phyloP scores from a whole-genome alignment of 2,797 vertebrate species.

The Vireo griseus region DNA sequence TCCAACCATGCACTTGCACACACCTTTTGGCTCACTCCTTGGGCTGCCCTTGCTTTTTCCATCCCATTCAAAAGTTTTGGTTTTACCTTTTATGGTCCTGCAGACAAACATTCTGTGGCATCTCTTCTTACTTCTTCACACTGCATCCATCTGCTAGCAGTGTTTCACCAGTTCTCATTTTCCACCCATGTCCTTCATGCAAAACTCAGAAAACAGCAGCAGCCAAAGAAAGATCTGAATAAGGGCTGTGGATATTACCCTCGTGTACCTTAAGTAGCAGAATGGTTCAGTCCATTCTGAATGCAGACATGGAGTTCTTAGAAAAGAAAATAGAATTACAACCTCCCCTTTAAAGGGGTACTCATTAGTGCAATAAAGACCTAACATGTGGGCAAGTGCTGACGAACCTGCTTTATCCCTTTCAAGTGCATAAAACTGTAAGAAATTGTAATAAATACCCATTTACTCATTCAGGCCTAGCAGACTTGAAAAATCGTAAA shows the following conservation, averaged over 20 bases:
- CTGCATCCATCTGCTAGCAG: neutral
- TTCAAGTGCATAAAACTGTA: conserved; percentile 20
- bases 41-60: neutral
- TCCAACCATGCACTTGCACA: neutral
- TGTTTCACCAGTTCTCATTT: neutral
- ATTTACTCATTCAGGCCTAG: neutral
- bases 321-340: neutral
- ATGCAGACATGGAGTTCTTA: neutral
- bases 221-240: neutral
- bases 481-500: neutral
- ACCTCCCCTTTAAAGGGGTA: neutral
- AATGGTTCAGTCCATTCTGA: neutral
- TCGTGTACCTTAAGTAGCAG: neutral
- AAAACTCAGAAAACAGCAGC: neutral
- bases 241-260: neutral
- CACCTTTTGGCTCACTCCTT: neutral
- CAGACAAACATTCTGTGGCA: neutral
- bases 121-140: neutral
- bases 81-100: neutral
- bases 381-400: neutral
- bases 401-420: conserved; percentile 27
- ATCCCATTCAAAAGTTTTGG: neutral
- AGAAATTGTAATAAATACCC: conserved; percentile 17
- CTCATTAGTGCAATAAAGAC: neutral
- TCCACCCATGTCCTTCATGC: neutral